Base-by-base conservation (phyloP, 2,797 vertebrate genomes). In the Sebastes hopkinsi region DNA sequence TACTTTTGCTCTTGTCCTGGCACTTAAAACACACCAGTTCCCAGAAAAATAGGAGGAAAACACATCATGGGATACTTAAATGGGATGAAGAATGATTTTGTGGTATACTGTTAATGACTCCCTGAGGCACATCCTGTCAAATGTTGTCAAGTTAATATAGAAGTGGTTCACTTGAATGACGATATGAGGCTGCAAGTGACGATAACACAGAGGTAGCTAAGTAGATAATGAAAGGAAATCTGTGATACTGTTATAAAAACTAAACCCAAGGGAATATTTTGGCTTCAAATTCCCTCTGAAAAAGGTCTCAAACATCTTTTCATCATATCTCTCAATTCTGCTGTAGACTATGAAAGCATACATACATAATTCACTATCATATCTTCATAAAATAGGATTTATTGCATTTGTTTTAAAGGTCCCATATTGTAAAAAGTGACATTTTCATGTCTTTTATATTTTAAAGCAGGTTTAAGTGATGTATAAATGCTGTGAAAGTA, bases 141-240 rank as follows among this genome's bases (percentile, higher is more conserved):
- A 9, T n/a, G 0, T 11, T 1, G 25, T 38, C 8, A 42, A 32
- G 23, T 34, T 2, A n/a, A 32, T 75, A 2, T 23, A 2, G 8
- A 56, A 25, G 34, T n/a, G 13, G 25, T 25, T 62, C 73, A 22
- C 22, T 50, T 59, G 38, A 27, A 52, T 32, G 4, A 32, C 6
- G 9, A 22, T 6, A 18, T 25, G 12, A 23, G 5, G 3, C 27
- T 60, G 38, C 9, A 20, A 14, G 30, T 73, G 22, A 73, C 5
- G 6, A 32, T 29, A 3, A 23, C 23, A 23, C 5, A 11, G 13
- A 36, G 13, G 13, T 10, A 4, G 3, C 0, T 20, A 20, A 34
- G 22, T 5, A 11, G 18, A 1, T 18, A 29, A 55, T 32, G 14
- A 55, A 46, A 46, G 11, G 3, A 52, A 72, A 72, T 10, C 16